These are phyloP conservation scores for Ruditapes philippinarum DNA, from an alignment of 1,140 invertebrate species.

Conservation along the genomic window DNA sequence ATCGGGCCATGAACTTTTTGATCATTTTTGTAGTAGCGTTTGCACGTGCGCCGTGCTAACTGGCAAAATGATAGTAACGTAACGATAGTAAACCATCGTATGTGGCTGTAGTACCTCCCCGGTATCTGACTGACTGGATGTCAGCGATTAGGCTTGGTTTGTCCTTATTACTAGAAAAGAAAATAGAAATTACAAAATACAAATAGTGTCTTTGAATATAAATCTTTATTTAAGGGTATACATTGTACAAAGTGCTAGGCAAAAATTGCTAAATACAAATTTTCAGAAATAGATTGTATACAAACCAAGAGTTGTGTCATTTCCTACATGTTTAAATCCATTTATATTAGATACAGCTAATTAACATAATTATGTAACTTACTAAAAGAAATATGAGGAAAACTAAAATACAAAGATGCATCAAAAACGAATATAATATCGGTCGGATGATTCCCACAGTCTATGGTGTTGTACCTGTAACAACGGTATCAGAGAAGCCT, in stretches of 20 bases:
- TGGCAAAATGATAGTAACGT: constrained; percentile 62
- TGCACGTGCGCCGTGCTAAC: constrained; percentile 60
- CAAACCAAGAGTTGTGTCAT: too few species aligned
- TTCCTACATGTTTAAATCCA: too few species aligned
- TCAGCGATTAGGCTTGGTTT: constrained; percentile 19
- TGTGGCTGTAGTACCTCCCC: constrained; percentile 66
- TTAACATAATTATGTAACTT: too few species aligned
- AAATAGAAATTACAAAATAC: background rate
- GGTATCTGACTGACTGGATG: constrained; percentile 57
- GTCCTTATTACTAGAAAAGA: constrained; percentile 2
- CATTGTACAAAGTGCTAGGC: too few species aligned
- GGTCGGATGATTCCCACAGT: background rate
- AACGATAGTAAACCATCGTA: constrained; percentile 68
- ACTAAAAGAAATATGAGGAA: too few species aligned
- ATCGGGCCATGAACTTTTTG: too few species aligned
- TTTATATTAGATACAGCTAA: too few species aligned
- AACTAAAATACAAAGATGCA: constrained; percentile 67
- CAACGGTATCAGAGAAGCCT: background rate
- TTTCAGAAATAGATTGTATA: too few species aligned
- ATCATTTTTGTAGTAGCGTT: too few species aligned
- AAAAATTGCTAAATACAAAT: too few species aligned
- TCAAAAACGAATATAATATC: constrained; percentile 75
- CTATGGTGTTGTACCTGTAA: constrained; percentile 13
- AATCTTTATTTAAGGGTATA: too few species aligned
- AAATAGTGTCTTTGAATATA: too few species aligned